A percentile compares a stretch with the other conserved stretches of the same genome.
Evolutionary conservation across 2,797 vertebrate genomes (phyloP).

Genomic region (Chanos chanos): DNA sequence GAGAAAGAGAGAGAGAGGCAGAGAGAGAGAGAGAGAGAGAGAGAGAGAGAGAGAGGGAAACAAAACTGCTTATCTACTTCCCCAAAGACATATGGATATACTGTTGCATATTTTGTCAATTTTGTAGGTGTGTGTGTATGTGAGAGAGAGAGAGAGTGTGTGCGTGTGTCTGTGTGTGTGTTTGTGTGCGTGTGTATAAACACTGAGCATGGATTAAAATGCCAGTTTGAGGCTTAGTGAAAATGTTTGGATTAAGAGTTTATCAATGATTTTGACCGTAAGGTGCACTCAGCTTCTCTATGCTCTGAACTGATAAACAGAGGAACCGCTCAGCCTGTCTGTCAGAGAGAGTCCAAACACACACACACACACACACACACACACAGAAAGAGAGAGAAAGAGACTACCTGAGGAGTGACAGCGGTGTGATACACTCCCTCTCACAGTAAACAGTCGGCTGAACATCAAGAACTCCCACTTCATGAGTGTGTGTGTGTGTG

Average conservation of each 20-base stretch:
- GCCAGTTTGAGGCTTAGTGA: constrained; percentile 5
- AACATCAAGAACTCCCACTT: constrained; percentile 5
- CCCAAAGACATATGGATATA: constrained; percentile 17
- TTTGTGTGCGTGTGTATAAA: neutral
- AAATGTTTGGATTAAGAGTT: constrained; percentile 21
- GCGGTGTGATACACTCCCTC: constrained; percentile 1
- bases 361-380: neutral
- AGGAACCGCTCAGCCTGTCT: neutral
- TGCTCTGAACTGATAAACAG: no score
- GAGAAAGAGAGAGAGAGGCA: neutral
- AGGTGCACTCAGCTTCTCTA: no score
- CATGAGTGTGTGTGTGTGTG: neutral
- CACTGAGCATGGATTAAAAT: constrained; percentile 16
- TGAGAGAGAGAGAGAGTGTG: no score
- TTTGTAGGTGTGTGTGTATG: constrained; percentile 21
- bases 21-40: neutral
- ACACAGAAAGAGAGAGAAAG: neutral
- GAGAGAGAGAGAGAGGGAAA: neutral
- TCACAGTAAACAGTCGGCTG: neutral
- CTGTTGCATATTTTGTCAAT: constrained; percentile 16
- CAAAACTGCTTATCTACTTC: constrained; percentile 6
- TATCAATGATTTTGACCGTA: constrained; percentile 23
- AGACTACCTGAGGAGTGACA: neutral
- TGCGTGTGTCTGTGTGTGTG: constrained; percentile 23
- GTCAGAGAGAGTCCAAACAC: neutral